Conservation (phyloP, 30 jellyfish, hydroid and myxozoan species). For the Turritopsis dohrnii region DNA sequence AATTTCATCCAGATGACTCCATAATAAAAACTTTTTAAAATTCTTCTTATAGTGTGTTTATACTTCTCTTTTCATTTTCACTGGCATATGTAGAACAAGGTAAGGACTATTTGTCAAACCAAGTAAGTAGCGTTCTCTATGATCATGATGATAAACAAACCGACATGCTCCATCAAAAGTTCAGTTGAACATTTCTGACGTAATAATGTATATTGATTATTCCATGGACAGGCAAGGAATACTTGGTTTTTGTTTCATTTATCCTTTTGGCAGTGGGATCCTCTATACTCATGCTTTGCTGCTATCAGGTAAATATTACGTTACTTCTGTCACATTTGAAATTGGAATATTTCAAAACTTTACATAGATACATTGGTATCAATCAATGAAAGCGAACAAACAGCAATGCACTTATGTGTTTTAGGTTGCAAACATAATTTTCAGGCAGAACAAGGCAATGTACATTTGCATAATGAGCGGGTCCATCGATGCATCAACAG, state of each 20-base stretch:
- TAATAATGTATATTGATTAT: background rate
- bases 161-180: no score
- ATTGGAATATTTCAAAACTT: background rate
- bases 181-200: no score
- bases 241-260: constrained; percentile 8
- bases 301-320: constrained; percentile 10
- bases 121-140: background rate
- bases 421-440: constrained; percentile 21
- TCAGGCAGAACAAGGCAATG: constrained; percentile 7
- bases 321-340: background rate
- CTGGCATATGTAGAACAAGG: constrained; percentile 20
- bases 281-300: background rate
- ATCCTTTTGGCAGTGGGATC: constrained; percentile 15
- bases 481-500: constrained; percentile 24
- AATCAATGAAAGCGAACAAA: background rate
- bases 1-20: no score
- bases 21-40: background rate
- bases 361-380: background rate
- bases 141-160: no score
- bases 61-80: background rate
- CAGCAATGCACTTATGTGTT: background rate
- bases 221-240: constrained; percentile 11
- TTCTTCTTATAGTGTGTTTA: background rate
- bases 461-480: constrained; percentile 26
- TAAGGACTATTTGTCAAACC: background rate